These are phyloP conservation scores for Leptinotarsa haldemani DNA, from an alignment of 2,888 invertebrate species.

Conservation along the genomic window DNA sequence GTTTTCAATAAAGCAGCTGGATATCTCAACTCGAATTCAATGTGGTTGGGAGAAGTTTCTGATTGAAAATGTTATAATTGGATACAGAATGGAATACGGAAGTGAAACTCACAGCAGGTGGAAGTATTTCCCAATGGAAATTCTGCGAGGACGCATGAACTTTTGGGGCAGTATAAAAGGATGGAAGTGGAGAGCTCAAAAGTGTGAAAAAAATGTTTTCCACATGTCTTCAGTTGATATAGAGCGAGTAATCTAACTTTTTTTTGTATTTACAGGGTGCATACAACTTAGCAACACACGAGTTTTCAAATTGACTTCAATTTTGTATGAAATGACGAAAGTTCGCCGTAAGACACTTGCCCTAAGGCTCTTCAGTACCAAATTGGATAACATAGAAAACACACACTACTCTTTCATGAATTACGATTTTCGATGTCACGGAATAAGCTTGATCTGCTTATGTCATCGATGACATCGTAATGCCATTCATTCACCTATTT, in stretches of 20 bases:
- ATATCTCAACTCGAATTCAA: background rate
- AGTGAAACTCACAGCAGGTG: background rate
- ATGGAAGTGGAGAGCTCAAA: background rate
- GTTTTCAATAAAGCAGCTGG: conserved; percentile 7
- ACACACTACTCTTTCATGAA: no score
- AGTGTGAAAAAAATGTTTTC: background rate
- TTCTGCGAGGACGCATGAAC: background rate
- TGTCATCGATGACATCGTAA: no score
- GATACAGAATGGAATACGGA: conserved; percentile 1
- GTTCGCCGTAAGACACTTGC: no score
- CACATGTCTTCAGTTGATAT: background rate
- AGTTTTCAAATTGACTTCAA: no score
- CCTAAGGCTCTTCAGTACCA: no score
- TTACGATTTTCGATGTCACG: no score
- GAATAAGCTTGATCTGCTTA: no score
- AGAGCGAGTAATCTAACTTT: background rate
- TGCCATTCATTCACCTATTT: no score
- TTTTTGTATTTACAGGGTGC: no score
- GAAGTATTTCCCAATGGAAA: background rate
- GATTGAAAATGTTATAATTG: conserved; percentile 17
- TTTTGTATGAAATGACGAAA: no score
- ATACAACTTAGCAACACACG: no score
- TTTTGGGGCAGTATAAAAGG: background rate
- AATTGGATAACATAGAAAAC: no score
- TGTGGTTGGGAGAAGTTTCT: background rate